These are phyloP conservation scores for Gracilinanus agilis DNA, from an alignment of 2,113 vertebrate genomes.

Conservation along the genomic window DNA sequence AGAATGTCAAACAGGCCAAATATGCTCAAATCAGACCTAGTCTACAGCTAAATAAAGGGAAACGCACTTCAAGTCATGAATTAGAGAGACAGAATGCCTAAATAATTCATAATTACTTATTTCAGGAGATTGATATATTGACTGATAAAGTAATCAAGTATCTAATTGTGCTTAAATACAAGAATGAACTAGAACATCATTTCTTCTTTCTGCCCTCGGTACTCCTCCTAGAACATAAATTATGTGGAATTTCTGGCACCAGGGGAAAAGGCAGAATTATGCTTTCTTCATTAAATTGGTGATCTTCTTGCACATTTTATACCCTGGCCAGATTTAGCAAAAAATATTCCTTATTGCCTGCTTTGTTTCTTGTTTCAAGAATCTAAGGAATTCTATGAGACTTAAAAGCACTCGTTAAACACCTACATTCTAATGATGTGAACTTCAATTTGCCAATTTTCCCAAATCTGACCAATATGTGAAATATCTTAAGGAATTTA, in stretches of 20 bases:
- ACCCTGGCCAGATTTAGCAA: constrained; percentile 43
- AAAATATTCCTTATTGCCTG: constrained; percentile 30
- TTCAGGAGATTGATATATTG: neutral
- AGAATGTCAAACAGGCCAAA: neutral
- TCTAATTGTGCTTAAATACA: neutral
- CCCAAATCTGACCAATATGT: constrained; percentile 59
- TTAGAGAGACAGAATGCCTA: neutral
- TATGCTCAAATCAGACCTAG: constrained; percentile 38
- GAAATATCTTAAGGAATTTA: constrained; percentile 46
- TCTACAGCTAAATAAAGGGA: constrained; percentile 22
- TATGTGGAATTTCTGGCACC: constrained; percentile 36
- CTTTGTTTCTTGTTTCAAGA: constrained; percentile 60
- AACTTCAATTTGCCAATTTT: constrained; percentile 68
- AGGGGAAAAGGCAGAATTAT: constrained; percentile 27
- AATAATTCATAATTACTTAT: neutral
- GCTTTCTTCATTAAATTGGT: neutral
- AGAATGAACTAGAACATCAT: neutral
- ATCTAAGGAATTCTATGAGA: constrained; percentile 53
- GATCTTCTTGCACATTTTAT: constrained; percentile 36
- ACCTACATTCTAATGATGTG: constrained; percentile 63
- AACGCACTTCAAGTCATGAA: neutral
- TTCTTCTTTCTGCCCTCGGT: neutral
- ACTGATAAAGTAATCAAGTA: neutral
- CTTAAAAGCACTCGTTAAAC: constrained; percentile 74
- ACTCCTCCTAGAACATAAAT: constrained; percentile 8